phyloP scores from a whole-genome alignment of 2,113 vertebrate genomes.

The Brachypodius melanocephalos region DNA sequence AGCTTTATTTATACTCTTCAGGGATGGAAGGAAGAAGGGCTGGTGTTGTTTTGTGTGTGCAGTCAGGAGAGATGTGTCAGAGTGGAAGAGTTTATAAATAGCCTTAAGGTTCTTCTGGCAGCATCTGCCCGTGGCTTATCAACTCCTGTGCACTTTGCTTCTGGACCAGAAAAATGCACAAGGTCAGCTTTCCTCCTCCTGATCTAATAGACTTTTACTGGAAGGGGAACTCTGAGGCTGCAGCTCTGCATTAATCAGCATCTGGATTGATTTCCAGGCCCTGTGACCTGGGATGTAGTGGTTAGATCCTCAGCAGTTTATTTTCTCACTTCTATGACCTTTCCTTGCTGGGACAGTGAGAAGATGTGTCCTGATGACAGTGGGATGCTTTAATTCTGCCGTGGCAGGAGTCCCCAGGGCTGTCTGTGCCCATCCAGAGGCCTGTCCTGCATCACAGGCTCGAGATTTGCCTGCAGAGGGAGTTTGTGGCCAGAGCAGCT shows the following conservation, averaged over 20 bases:
- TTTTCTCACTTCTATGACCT: background rate
- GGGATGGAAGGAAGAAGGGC: background rate
- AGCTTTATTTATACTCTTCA: constrained; percentile 12
- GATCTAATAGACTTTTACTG: background rate
- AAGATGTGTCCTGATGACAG: background rate
- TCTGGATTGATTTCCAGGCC: background rate
- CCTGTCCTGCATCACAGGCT: background rate
- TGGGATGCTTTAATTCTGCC: background rate
- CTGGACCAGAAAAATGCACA: background rate
- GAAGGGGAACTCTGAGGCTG: background rate
- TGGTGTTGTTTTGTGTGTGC: background rate
- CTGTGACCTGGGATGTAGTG: background rate
- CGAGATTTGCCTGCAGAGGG: constrained; percentile 17
- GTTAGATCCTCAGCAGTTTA: background rate
- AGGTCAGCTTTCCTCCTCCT: constrained; percentile 4
- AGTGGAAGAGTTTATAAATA: constrained; percentile 1
- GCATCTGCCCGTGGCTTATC: background rate
- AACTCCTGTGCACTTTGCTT: background rate
- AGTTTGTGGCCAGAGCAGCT: background rate
- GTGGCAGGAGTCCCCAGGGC: background rate
- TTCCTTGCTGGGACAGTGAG: background rate
- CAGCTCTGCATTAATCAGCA: background rate
- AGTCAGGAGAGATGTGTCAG: constrained; percentile 7
- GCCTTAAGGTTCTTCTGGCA: background rate
- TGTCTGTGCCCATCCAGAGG: background rate